Base-by-base conservation (phyloP, 2,113 vertebrate species). In the Chionomys nivalis region DNA sequence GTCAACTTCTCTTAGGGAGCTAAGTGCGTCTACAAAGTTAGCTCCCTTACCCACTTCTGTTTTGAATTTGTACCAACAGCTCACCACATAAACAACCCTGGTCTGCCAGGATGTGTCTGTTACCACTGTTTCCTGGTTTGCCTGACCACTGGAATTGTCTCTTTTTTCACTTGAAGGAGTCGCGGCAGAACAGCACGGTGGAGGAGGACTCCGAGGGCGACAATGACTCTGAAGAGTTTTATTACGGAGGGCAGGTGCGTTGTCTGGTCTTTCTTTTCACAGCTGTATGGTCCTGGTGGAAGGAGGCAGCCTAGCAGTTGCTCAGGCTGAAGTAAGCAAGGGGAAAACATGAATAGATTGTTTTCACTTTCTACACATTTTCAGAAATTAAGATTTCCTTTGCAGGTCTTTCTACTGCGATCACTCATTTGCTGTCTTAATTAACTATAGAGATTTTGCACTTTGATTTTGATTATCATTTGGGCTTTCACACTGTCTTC, bases 171-270 rank as follows among this genome's bases (percentile, higher is more conserved):
- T 89, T 85, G 94, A 97, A 99, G 99, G 99, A 99, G 24, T 99
- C 98, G 44, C 85, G 97, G 65, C 99, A 99, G 58, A 99, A 98
- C 93, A 99, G 99, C 97, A 98, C 99, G 66, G 98, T 99, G 98
- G 99, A 99, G 96, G 99, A 99, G 94, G 99, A 99, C 97, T 99
- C 99, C 61, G 99, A 99, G 98, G 99, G 99, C 13, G 99, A 99
- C 96, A 99, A 99, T 97, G 99, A 99, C 96, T 99, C 99, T 13
- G 99, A 99, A 95, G 99, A 99, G 93, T 99, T 99, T 97, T 99
- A 99, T 98, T 99, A 99, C 94, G 99, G 99, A 95, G 99, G 99
- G 94, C 99, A 99, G 99, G 99, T 99, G 98, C 98, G 97, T 47
- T 42, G 44, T 4, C 0, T 65, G 31, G 3, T 68, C 58, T 91